Conservation (phyloP, 1,140 invertebrate species). For the Drosophila pallidifrons region DNA sequence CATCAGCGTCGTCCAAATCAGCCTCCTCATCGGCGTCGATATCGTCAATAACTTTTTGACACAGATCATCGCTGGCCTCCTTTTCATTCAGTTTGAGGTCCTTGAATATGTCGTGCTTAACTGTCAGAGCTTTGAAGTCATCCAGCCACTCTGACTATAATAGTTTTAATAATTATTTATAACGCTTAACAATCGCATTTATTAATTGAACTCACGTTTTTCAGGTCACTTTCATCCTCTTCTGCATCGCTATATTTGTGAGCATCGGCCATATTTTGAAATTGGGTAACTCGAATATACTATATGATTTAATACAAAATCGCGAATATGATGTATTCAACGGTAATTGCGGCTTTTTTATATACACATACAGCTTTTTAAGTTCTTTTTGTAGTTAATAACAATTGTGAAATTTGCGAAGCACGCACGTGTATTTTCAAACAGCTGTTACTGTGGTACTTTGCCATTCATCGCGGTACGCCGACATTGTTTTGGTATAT, state of each 20-base stretch:
- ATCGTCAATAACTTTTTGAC: slow-evolving; percentile 36
- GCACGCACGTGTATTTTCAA: slow-evolving; percentile 36
- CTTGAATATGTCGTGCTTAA: slow-evolving; percentile 65
- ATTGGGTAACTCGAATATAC: not conserved
- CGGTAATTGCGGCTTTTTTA: not conserved
- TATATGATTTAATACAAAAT: not conserved
- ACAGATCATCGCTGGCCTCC: slow-evolving; percentile 51
- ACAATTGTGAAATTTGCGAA: slow-evolving; percentile 42
- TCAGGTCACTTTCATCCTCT: slow-evolving; percentile 64
- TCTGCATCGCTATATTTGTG: slow-evolving; percentile 81
- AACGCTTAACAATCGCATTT: not conserved
- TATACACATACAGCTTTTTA: slow-evolving; percentile 10
- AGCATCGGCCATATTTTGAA: slow-evolving; percentile 51
- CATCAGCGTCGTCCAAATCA: slow-evolving; percentile 64
- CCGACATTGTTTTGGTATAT: slow-evolving; percentile 70
- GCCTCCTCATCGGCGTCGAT: slow-evolving; percentile 51
- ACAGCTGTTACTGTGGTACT: slow-evolving; percentile 39
- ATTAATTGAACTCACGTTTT: slow-evolving; percentile 37
- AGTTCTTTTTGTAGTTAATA: slow-evolving; percentile 14
- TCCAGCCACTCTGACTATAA: slow-evolving; percentile 64
- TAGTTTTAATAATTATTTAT: not conserved
- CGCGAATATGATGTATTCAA: not conserved
- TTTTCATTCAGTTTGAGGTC: slow-evolving; percentile 56
- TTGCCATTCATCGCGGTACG: slow-evolving; percentile 44
- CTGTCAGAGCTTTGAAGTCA: slow-evolving; percentile 69